Conservation (phyloP, 2,113 vertebrate genomes). For the Neodon shergylaensis region DNA sequence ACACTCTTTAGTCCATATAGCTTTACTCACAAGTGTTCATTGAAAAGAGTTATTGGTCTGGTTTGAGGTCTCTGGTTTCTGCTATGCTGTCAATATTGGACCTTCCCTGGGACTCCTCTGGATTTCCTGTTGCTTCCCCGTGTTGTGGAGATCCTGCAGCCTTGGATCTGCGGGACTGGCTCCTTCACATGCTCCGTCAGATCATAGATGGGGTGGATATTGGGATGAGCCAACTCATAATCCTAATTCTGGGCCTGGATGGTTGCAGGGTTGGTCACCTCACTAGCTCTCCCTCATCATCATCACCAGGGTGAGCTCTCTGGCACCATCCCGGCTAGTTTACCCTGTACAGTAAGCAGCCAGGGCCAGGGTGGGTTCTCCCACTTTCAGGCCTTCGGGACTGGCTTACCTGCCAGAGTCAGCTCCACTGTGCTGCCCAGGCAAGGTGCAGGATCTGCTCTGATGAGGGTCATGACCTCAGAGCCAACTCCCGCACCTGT, state of each 20-base stretch:
- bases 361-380: neutral
- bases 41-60: neutral
- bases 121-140: neutral
- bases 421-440: neutral
- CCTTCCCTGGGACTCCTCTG: neutral
- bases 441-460: neutral
- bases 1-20: neutral
- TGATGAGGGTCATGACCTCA: neutral
- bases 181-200: neutral
- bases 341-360: no score
- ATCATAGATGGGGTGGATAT: neutral
- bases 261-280: neutral
- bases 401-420: neutral
- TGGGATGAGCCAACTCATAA: neutral
- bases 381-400: neutral
- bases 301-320: neutral
- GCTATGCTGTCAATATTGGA: neutral
- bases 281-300: neutral
- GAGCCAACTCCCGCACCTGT: neutral
- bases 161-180: neutral
- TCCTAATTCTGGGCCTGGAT: neutral
- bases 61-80: neutral
- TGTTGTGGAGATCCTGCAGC: neutral
- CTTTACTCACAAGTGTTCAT: neutral
- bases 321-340: neutral